Evolutionary conservation across 2,113 vertebrate species (phyloP).

Genomic region (Cryptoleucopteryx plumbea): DNA sequence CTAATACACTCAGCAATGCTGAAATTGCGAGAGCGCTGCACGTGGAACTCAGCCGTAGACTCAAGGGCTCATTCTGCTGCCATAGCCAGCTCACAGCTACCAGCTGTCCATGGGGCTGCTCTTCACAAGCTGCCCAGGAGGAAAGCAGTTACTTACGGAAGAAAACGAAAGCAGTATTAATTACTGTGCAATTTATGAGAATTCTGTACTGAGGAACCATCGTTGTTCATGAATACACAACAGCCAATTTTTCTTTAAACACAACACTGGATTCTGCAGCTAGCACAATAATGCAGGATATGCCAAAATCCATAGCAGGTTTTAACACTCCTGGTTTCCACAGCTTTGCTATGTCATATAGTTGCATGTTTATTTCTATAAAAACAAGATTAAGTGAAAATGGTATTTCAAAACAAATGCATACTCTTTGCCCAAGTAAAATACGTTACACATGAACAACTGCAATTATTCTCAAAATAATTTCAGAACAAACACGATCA

Average conservation of each 20-base stretch:
- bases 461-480: not conserved
- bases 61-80: not conserved
- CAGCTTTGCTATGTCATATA: not conserved
- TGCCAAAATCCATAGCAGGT: not conserved
- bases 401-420: not conserved
- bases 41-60: not conserved
- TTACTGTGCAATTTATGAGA: not conserved
- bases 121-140: not conserved
- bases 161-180: not conserved
- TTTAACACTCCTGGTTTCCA: not conserved
- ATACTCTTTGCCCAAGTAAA: not conserved
- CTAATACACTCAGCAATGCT: not conserved
- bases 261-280: not conserved
- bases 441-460: not conserved
- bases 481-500: not conserved
- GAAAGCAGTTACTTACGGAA: not conserved
- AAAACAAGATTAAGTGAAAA: not conserved
- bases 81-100: not conserved
- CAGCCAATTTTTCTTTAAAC: not conserved
- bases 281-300: not conserved
- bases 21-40: not conserved
- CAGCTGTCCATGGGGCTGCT: not conserved
- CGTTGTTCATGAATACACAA: not conserved
- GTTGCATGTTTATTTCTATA: not conserved
- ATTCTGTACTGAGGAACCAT: not conserved